Evolutionary conservation across 1,140 invertebrate genomes (phyloP), one percentile per base, ranked within the genome.

Genomic region (Drosophila triauraria): DNA sequence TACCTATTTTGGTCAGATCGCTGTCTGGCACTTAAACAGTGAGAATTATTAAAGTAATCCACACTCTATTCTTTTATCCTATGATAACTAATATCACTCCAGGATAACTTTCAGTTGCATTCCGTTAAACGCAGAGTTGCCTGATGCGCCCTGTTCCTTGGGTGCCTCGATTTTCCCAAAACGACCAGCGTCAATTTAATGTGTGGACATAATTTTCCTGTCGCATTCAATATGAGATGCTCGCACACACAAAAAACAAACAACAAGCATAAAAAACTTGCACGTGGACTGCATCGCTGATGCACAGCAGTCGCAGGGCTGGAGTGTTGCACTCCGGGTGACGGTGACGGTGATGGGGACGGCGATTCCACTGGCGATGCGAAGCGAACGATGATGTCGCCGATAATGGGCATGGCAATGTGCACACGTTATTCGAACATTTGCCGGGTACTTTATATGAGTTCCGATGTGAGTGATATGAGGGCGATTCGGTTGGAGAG

Each of bases 191-290:
- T 84, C 80, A 90, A 56, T 84, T 84, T 88, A 88, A 88, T 88
- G 84, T 88, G 84, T 84, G 85, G 84, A 88, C 84, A 88, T 88
- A 80, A 88, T 88, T 88, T 90, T 88, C 68, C 84, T 88, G 84
- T 88, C 84, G 85, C 85, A 84, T 88, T 88, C 84, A 88, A 88
- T 88, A 77, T 69, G 62, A 65, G 59, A 79, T 62, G 54, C 69
- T 53, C 47, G 30, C 15, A 59, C 51, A 65, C 42, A 48, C 50
- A 53, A 75, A 71, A 56, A 51, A 74, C 62, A 76, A 80, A 81
- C 77, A 85, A 68, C 46, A 72, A 78, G 80, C 53, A 71, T 69
- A 83, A 87, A 88, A 76, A 87, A 80, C 77, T 65, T 87, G 84
- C 84, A 88, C 84, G 84, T 88, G 84, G 75, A 88, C 78, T 90